Percentiles rank a stretch among this genome's conserved stretches.
Evolutionary conservation across 2,888 invertebrate species (phyloP).

Genomic region (Macrosoma leucophasiata): DNA sequence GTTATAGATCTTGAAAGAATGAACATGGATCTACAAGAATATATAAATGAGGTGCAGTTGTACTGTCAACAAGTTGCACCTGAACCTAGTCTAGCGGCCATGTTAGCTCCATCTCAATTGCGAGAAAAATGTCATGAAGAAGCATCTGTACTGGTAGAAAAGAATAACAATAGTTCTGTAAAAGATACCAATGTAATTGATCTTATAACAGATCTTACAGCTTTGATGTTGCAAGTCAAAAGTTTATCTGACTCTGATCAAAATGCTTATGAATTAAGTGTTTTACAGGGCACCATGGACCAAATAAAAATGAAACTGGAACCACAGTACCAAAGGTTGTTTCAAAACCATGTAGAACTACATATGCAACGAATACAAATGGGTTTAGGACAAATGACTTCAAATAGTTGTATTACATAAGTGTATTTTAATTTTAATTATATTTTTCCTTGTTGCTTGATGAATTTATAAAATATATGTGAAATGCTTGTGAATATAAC

Average conservation of each 20-base stretch:
- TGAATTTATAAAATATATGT: constrained; percentile 23
- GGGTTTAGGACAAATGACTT: constrained; percentile 74
- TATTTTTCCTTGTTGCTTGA: constrained; percentile 24
- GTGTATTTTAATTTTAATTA: constrained; percentile 10
- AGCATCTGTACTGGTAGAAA: constrained; percentile 86
- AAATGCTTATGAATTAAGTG: constrained; percentile 93
- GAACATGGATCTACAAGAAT: constrained; percentile 90
- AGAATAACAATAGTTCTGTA: constrained; percentile 78
- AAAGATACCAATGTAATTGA: constrained; percentile 80
- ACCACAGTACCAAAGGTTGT: constrained; percentile 83
- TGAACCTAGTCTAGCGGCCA: constrained; percentile 89
- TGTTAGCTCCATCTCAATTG: constrained; percentile 91
- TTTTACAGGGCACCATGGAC: constrained; percentile 92
- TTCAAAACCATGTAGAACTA: constrained; percentile 92
- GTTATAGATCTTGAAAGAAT: constrained; percentile 93
- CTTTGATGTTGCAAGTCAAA: constrained; percentile 92
- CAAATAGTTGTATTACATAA: constrained; percentile 32
- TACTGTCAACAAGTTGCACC: constrained; percentile 91
- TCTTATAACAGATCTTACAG: constrained; percentile 90
- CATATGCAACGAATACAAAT: constrained; percentile 93
- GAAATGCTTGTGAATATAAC: too few species aligned
- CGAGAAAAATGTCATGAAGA: constrained; percentile 91
- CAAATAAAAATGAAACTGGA: constrained; percentile 89
- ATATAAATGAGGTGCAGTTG: constrained; percentile 88
- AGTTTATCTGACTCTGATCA: constrained; percentile 85